Evolutionary conservation across 2,888 invertebrate genomes (phyloP), one percentile per base, ranked within the genome.

Genomic region (Drosophila flavopinicola): DNA sequence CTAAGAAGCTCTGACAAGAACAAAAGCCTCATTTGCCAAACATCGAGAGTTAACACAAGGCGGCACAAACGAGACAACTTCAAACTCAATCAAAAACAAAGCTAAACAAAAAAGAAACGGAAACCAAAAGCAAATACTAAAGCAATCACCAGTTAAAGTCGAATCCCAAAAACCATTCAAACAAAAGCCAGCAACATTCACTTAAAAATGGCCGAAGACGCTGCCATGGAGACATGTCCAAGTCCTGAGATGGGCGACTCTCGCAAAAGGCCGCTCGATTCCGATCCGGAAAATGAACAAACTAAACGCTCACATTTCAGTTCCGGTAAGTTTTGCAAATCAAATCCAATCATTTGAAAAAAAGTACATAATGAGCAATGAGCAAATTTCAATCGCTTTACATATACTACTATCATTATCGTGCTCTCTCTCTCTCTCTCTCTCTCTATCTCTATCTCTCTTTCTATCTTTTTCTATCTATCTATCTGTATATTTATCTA

Each of bases 201-300:
- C 66, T 84, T 85, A 66, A 88, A 90, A 93, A 96, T 96, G 96
- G 96, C 96, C 93, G 96, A 96, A 93, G 96, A 96, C 93, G 95
- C 95, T 93, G 95, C 95, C 94, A 96, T 96, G 96, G 96, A 96
- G 94, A 95, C 96, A 94, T 96, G 96, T 94, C 95, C 96, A 92
- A 96, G 96, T 93, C 96, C 96, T 92, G 96, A 96, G 94, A 96
- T 95, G 92, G 91, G 91, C 83, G 96, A 96, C 93, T 96, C 96
- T 92, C 94, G 96, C 92, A 96, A 96, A 93, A 94, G 96, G 92
- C 96, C 96, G 88, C 94, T 96, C 90, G 96, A 96, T 93, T 88
- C 90, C 83, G 96, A 96, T 92, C 94, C 94, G 88, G 96, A 96
- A 92, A 96, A 96, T 93, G 96, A 96, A 91, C 95, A 96, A 91